Conservation (phyloP, 2,888 invertebrate species). For the Hydriomena furcata region DNA sequence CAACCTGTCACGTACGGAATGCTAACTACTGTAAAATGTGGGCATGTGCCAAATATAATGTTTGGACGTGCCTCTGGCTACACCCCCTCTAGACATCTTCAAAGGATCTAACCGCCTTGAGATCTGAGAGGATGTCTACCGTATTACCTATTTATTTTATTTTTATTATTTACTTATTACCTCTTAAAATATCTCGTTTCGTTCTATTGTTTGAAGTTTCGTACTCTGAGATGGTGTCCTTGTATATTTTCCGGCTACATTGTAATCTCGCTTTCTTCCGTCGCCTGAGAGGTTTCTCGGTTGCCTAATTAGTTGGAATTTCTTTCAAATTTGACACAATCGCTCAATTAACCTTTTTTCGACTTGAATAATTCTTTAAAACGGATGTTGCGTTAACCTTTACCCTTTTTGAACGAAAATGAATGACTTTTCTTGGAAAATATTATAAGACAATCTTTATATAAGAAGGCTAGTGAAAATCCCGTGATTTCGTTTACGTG, state of each 20-base stretch:
- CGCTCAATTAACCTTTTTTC: slow-evolving; percentile 40
- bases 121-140: no score
- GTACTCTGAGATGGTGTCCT: neutral
- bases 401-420: neutral
- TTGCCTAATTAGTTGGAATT: slow-evolving; percentile 43
- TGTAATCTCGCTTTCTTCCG: slow-evolving; percentile 42
- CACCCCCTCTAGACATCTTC: no score
- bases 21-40: no score
- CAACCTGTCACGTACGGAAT: no score
- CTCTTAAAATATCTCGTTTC: no score
- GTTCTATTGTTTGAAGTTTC: neutral
- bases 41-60: no score
- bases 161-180: no score
- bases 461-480: no score
- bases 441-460: neutral
- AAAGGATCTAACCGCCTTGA: no score
- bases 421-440: slow-evolving; percentile 2
- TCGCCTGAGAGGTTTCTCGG: slow-evolving; percentile 38
- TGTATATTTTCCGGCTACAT: slow-evolving; percentile 33
- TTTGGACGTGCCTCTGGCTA: no score
- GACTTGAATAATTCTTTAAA: slow-evolving; percentile 29
- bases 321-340: slow-evolving; percentile 37
- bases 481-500: no score
- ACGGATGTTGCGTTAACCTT: slow-evolving; percentile 8
- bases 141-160: no score